Percentiles rank a stretch among this genome's conserved stretches.
Evolutionary conservation across 2,888 invertebrate species (phyloP).

Genomic region (Eupithecia centaureata): DNA sequence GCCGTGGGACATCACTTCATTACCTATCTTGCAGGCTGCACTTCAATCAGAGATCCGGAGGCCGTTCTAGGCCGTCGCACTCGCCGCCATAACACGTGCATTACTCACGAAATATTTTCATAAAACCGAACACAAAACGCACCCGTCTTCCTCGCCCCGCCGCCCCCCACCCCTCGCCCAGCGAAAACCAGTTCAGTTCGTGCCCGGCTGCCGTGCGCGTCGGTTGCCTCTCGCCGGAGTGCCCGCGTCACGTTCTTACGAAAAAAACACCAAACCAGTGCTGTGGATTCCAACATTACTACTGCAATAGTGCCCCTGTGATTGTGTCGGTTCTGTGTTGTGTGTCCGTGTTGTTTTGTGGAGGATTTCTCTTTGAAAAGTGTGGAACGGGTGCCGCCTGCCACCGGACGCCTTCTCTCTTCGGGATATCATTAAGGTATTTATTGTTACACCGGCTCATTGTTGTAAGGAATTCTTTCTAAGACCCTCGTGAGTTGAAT

Average conservation of each 20-base stretch:
- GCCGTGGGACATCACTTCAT: conserved; percentile 55
- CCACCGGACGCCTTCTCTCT: conserved; percentile 80
- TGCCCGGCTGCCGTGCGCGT: conserved; percentile 80
- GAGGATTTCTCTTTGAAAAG: conserved; percentile 78
- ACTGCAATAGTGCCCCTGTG: conserved; percentile 68
- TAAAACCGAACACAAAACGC: conserved; percentile 80
- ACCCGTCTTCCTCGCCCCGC: conserved; percentile 67
- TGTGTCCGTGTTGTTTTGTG: conserved; percentile 73
- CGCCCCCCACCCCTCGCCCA: conserved; percentile 60
- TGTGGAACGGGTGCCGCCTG: conserved; percentile 75
- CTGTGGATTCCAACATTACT: conserved; percentile 73
- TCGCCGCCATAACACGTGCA: conserved; percentile 81
- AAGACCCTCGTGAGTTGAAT: conserved; percentile 77
- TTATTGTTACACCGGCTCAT: conserved; percentile 83
- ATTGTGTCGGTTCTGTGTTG: conserved; percentile 78
- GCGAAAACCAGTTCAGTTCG: conserved; percentile 82
- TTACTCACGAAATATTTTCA: conserved; percentile 85
- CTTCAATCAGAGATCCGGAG: conserved; percentile 77
- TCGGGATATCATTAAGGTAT: conserved; percentile 84
- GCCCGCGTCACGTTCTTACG: conserved; percentile 73
- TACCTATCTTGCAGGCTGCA: conserved; percentile 67
- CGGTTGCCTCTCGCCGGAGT: conserved; percentile 59
- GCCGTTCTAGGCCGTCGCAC: conserved; percentile 81
- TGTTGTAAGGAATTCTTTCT: conserved; percentile 82
- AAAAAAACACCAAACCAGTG: conserved; percentile 77